Evolutionary conservation across 2,797 vertebrate species (phyloP).

Genomic region (Tragelaphus eurycerus): DNA sequence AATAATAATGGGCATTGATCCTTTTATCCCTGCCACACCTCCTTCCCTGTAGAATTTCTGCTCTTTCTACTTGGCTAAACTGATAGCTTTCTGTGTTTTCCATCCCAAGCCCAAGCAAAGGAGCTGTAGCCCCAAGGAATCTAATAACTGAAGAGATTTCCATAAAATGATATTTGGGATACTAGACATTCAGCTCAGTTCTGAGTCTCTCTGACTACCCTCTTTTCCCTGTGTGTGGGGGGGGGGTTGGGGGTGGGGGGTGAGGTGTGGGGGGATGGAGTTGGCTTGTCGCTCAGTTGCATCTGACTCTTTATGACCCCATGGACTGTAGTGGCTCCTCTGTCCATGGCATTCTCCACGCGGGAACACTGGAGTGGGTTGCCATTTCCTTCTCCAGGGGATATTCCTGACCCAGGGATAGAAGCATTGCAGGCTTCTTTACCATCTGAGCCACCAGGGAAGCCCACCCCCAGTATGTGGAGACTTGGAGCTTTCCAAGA

Average conservation of each 20-base stretch:
- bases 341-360: background rate
- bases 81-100: background rate
- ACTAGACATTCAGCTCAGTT: background rate
- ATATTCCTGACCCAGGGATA: background rate
- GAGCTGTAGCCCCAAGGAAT: background rate
- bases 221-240: background rate
- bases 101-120: background rate
- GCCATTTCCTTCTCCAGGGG: background rate
- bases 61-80: background rate
- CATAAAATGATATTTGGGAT: background rate
- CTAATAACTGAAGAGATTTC: background rate
- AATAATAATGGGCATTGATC: background rate
- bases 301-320: background rate
- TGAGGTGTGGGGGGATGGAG: too few relatives aligned
- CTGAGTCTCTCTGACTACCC: background rate
- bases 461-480: background rate
- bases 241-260: background rate
- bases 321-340: background rate
- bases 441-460: background rate
- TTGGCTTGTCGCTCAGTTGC: too few relatives aligned
- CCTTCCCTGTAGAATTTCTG: background rate
- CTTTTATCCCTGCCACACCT: background rate
- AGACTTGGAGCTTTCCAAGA: background rate
- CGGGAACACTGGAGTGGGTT: background rate
- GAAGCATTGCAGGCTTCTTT: background rate